Conservation (phyloP, 2,888 invertebrate species). For the Latrodectus hesperus region DNA sequence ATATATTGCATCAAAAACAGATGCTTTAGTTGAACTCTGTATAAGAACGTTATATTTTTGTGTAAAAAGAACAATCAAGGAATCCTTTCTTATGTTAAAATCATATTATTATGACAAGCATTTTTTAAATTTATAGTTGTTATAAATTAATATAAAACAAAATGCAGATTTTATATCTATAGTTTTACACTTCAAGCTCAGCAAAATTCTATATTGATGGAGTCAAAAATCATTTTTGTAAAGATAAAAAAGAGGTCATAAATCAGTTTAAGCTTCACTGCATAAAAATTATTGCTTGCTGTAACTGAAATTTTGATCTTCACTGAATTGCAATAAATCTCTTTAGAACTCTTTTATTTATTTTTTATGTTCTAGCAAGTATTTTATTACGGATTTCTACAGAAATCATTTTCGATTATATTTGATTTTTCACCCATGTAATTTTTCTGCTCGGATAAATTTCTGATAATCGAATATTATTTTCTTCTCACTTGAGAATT, state of each 20-base stretch:
- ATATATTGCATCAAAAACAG: no score
- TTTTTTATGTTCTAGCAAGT: conserved; percentile 36
- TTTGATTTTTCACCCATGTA: conserved; percentile 44
- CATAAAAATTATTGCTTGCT: conserved; percentile 55
- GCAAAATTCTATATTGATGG: conserved; percentile 16
- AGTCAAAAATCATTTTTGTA: conserved; percentile 3
- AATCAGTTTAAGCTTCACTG: conserved; percentile 61
- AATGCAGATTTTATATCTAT: no score
- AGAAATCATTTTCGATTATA: conserved; percentile 12
- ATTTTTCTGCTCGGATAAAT: conserved; percentile 42
- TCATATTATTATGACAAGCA: no score
- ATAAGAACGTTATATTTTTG: no score
- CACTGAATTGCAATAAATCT: conserved; percentile 55
- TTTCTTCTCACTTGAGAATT: no score
- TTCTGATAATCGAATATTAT: conserved; percentile 34
- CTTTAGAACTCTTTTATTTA: conserved; percentile 41
- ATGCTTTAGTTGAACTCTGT: no score
- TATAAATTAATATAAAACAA: no score
- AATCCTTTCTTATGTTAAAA: no score
- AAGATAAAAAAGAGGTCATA: conserved; percentile 24
- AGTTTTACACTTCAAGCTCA: no score
- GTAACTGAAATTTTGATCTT: conserved; percentile 39
- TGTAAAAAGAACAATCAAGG: no score
- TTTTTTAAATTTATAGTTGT: no score
- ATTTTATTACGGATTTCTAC: conserved; percentile 41